Conservation (phyloP, 2,113 vertebrate species). For the Halcyon malimbica region DNA sequence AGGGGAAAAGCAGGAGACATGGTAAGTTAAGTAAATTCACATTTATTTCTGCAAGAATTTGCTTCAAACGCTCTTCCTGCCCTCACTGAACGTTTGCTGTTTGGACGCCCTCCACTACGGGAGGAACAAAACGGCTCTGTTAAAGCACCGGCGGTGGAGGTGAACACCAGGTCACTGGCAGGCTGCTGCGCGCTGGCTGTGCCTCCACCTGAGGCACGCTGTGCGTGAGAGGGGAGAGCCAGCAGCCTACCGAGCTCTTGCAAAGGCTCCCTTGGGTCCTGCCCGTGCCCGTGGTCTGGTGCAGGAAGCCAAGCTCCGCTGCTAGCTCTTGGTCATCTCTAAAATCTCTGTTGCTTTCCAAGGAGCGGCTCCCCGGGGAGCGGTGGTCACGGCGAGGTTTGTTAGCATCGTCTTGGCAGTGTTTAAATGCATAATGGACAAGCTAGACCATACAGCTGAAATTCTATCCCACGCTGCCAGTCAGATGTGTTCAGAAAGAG, state of each 20-base stretch:
- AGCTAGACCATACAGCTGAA: background rate
- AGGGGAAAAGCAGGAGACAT: slow-evolving; percentile 69
- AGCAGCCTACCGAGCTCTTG: background rate
- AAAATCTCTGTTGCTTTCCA: background rate
- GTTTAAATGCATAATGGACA: background rate
- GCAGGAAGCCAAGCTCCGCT: background rate
- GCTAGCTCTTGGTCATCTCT: background rate
- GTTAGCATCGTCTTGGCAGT: background rate
- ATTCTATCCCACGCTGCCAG: background rate
- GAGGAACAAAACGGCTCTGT: slow-evolving; percentile 64
- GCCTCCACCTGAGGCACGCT: slow-evolving; percentile 4
- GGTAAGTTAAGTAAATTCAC: slow-evolving; percentile 75
- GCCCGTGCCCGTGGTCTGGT: background rate
- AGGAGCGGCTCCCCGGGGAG: background rate
- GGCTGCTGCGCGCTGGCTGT: background rate
- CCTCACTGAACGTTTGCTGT: slow-evolving; percentile 37
- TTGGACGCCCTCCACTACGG: slow-evolving; percentile 48
- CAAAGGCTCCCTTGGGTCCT: background rate
- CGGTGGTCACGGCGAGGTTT: background rate
- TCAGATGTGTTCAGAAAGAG: background rate
- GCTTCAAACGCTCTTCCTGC: slow-evolving; percentile 69
- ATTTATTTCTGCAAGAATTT: slow-evolving; percentile 71
- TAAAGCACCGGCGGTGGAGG: background rate
- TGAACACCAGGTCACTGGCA: slow-evolving; percentile 58
- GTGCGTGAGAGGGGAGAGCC: background rate